Base-by-base conservation (phyloP, 2,888 invertebrate species). In the Agrochola macilenta region DNA sequence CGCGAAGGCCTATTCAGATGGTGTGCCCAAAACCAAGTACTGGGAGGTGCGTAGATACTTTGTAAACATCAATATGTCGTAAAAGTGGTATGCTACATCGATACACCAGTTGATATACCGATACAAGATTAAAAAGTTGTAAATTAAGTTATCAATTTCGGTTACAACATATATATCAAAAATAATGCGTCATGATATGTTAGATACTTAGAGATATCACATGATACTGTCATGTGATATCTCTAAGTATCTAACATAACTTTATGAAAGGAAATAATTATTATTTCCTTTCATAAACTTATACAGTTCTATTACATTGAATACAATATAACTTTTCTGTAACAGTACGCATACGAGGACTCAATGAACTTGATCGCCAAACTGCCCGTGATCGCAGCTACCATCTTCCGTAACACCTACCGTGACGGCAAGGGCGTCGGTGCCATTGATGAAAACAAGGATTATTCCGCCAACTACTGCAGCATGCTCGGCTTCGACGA, bases 321-420 rank as follows among this genome's bases (percentile, higher is more conserved):
- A 81, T 69, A 80, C 61, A 63, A 12, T 49, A 43, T 72, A 20
- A 71, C 20, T 80, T 76, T 75, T 76, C 76, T 72, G 11, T 65
- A 46, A 71, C 91, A 96, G 98, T 98, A 98, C 92, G 97, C 97
- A 12, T 99, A 99, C 94, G 99, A 99, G 95, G 99, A 99, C 95
- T 97, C 99, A 26, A 99, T 99, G 99, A 98, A 99, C 94, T 97
- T 99, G 90, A 99, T 99, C 92, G 99, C 99, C 71, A 99, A 99
- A 95, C 96, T 99, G 92, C 99, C 99, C 0, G 99, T 99, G 39
- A 97, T 99, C 30, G 99, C 99, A 1, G 99, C 99, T 26, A 98
- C 99, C 26, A 99, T 99, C 91, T 99, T 99, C 97, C 97, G 99
- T 83, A 99, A 99, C 95, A 97, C 98, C 52, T 98, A 98, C 95